Conservation (phyloP, 2,113 vertebrate species). For the Sardina pilchardus region DNA sequence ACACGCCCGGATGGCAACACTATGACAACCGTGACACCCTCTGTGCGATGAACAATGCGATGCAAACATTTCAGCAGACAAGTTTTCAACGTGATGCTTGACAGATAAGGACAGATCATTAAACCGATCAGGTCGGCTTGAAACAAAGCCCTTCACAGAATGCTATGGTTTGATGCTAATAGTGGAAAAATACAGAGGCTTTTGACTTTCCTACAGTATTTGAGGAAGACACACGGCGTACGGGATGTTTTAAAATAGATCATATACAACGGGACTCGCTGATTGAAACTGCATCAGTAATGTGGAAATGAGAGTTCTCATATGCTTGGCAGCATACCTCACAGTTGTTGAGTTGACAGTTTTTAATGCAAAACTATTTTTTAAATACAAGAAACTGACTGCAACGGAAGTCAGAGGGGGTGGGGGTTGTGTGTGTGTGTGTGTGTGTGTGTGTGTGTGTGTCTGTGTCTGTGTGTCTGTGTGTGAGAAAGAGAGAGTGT, state of each 20-base stretch:
- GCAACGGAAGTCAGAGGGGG: too few relatives aligned
- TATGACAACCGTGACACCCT: not conserved
- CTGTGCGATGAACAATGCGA: not conserved
- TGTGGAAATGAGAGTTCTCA: not conserved
- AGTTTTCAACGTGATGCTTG: not conserved
- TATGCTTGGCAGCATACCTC: slow-evolving; percentile 24
- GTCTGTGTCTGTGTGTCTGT: not conserved
- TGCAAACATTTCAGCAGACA: not conserved
- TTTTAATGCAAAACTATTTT: slow-evolving; percentile 2
- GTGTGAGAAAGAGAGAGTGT: too few relatives aligned
- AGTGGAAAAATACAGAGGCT: not conserved
- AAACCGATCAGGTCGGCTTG: not conserved
- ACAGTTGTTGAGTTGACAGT: slow-evolving; percentile 9
- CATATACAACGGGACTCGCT: not conserved
- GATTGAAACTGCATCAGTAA: not conserved
- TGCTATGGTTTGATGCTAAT: not conserved
- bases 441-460: not conserved
- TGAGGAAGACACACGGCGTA: not conserved
- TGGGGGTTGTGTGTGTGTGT: not conserved
- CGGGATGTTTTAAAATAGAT: not conserved
- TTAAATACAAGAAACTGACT: too few relatives aligned
- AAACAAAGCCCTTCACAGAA: not conserved
- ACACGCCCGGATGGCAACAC: not conserved
- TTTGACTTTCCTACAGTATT: not conserved
- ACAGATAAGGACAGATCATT: not conserved